Percentiles rank a stretch among this genome's conserved stretches.
Conservation (phyloP, 2,113 vertebrate genomes). For the Zeus faber region DNA sequence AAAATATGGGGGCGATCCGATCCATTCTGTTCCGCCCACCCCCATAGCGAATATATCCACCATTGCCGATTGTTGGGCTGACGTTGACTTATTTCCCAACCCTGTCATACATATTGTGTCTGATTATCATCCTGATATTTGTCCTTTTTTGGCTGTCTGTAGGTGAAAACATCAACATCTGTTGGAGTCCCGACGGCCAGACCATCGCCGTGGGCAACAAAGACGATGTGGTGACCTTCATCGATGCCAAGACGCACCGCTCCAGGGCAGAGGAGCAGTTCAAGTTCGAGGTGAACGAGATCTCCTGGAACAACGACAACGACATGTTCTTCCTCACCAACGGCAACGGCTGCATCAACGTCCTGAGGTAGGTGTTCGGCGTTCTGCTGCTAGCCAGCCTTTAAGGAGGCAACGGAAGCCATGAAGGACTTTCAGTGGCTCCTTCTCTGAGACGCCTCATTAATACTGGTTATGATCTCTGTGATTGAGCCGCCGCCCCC, state of each 20-base stretch:
- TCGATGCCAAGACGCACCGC: conserved; percentile 92
- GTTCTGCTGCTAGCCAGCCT: background rate
- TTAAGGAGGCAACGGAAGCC: no score
- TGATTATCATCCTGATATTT: no score
- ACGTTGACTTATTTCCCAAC: no score
- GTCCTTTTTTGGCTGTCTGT: conserved; percentile 15
- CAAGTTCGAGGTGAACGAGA: conserved; percentile 98
- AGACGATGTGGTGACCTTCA: conserved; percentile 98
- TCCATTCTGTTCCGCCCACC: no score
- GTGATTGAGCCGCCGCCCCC: no score
- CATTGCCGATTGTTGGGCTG: no score
- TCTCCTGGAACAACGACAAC: conserved; percentile 98
- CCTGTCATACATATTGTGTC: no score
- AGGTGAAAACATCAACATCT: conserved; percentile 99
- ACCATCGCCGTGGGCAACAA: conserved; percentile 98
- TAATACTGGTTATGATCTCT: no score
- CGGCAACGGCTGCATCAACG: conserved; percentile 96
- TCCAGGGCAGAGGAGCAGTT: conserved; percentile 96
- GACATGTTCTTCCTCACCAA: conserved; percentile 99
- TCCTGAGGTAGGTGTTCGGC: conserved; percentile 81
- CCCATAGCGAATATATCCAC: no score
- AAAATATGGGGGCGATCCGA: no score
- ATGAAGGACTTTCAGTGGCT: no score
- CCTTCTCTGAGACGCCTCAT: no score
- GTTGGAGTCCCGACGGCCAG: conserved; percentile 97